Base-by-base conservation (phyloP, 2,797 vertebrate genomes). In the Taeniopygia guttata region DNA sequence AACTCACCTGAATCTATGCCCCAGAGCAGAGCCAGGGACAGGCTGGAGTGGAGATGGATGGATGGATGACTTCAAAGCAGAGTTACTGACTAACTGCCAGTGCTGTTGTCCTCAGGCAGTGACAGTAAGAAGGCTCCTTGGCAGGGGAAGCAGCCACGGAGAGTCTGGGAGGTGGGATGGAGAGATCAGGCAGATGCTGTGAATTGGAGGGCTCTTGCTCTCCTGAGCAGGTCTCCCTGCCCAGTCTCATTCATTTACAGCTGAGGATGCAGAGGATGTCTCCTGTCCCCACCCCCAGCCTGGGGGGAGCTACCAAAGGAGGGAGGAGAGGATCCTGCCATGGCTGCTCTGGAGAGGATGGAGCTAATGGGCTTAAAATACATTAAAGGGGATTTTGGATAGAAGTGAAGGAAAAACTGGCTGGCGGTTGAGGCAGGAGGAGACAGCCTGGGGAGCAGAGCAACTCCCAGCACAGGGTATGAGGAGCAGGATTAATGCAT, bases 341-440 rank as follows among this genome's bases (percentile, higher is more conserved):
- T 49, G 48, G 48, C 79, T 27, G 16, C 93, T 93, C 89, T 11
- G 7, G 73, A 80, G 69, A 84, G 45, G 60, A 60, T 7, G 13
- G 76, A 77, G 66, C 80, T 92, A 88, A 88, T 77, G 84, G 86
- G 76, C 49, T 94, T 95, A 86, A 86, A 90, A 70, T 74, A 55
- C 55, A 69, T 94, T 92, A 87, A 93, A 89, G 78, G 3, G 11
- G 81, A 87, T 91, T 94, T 92, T 73, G 78, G 75, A 46, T 66
- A 73, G 63, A 92, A 91, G 51, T 13, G n/a, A 84, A 73, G 63
- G 46, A 56, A 93, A 78, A 87, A 54, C 70, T 75, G 77, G 16
- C 77, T 78, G 77, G 29, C 0, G 0, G 15, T 48, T 4, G 3
- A 77, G 48, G 68, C 64, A 52, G 62, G 58, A 89, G 84, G 58